Evolutionary conservation across 2,888 invertebrate genomes (phyloP).

Genomic region (Diarsia mendica): DNA sequence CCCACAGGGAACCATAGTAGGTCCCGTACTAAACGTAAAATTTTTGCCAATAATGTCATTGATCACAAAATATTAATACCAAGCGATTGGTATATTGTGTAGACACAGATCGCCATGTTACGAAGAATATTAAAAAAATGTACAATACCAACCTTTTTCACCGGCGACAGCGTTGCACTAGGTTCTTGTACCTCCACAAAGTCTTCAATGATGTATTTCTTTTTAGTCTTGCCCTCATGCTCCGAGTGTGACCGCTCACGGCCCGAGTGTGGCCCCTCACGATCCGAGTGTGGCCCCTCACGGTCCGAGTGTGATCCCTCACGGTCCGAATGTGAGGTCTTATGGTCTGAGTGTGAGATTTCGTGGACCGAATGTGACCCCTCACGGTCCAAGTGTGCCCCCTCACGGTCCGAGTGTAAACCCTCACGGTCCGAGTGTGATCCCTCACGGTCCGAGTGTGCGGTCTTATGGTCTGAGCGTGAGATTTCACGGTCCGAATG

Average conservation of each 20-base stretch:
- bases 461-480: too few relatives aligned
- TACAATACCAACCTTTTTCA: slow-evolving; percentile 38
- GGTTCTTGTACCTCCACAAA: slow-evolving; percentile 74
- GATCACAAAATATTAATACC: too few relatives aligned
- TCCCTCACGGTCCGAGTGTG: slow-evolving; percentile 7
- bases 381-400: neutral
- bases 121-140: too few relatives aligned
- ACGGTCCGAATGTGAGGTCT: slow-evolving; percentile 3
- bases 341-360: too few relatives aligned
- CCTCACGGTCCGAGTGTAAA: slow-evolving; percentile 7
- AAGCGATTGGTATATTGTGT: too few relatives aligned
- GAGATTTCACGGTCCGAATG: neutral
- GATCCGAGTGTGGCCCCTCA: neutral
- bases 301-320: neutral
- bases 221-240: slow-evolving; percentile 40
- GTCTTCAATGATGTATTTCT: slow-evolving; percentile 80
- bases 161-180: slow-evolving; percentile 7
- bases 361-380: neutral
- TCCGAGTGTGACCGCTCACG: neutral
- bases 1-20: neutral
- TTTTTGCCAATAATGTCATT: neutral
- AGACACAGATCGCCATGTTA: too few relatives aligned
- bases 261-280: neutral
- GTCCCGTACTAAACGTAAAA: neutral
- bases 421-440: neutral